phyloP scores from a whole-genome alignment of 2,888 invertebrate genomes.

The Plagodis dolabraria region DNA sequence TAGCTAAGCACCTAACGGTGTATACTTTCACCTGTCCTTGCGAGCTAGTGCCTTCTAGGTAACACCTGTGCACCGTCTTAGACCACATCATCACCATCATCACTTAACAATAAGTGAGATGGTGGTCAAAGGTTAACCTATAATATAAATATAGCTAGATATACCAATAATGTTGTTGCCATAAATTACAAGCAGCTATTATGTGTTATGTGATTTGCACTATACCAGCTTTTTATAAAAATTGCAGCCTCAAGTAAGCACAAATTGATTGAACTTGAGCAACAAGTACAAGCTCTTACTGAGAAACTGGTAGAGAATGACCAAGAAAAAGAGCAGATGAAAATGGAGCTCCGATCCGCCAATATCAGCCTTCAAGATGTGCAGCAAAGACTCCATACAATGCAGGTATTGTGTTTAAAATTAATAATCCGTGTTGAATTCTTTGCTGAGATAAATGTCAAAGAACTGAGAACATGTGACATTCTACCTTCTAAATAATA shows the following conservation, averaged over 20 bases:
- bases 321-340: constrained; percentile 73
- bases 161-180: not conserved
- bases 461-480: too few species aligned
- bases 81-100: too few species aligned
- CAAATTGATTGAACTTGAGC: constrained; percentile 71
- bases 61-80: too few species aligned
- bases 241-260: constrained; percentile 73
- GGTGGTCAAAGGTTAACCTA: too few species aligned
- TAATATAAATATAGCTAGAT: too few species aligned
- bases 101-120: too few species aligned
- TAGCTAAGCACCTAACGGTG: too few species aligned
- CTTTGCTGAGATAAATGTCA: too few species aligned
- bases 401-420: constrained; percentile 56
- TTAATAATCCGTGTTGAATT: too few species aligned
- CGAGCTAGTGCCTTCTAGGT: too few species aligned
- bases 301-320: constrained; percentile 63
- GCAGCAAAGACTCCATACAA: constrained; percentile 72
- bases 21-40: too few species aligned
- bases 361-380: constrained; percentile 73
- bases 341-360: constrained; percentile 68
- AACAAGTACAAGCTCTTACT: constrained; percentile 60
- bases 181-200: constrained; percentile 2
- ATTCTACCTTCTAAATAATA: too few species aligned
- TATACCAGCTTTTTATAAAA: constrained; percentile 4
- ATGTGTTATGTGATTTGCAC: not conserved